Evolutionary conservation across 2,888 invertebrate species (phyloP).

Genomic region (Cryptophagus acutangulus): DNA sequence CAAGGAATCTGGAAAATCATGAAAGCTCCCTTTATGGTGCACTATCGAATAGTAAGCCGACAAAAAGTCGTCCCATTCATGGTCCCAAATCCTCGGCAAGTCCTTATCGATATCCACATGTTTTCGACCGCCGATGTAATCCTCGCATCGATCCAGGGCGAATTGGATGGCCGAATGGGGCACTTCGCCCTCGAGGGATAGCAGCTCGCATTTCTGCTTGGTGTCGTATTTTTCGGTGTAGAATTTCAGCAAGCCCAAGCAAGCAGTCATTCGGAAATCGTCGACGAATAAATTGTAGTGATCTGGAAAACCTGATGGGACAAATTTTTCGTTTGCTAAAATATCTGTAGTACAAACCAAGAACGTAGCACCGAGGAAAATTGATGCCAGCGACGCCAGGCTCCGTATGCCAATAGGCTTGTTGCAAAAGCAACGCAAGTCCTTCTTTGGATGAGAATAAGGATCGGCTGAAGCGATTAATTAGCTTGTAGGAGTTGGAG

Average conservation of each 20-base stretch:
- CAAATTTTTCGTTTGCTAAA: conserved; percentile 11
- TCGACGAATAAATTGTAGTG: conserved; percentile 79
- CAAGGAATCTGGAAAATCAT: conserved; percentile 13
- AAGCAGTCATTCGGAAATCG: conserved; percentile 86
- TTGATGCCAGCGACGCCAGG: conserved; percentile 73
- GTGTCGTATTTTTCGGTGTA: conserved; percentile 53
- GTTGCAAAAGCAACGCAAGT: conserved; percentile 68
- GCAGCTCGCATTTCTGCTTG: conserved; percentile 36
- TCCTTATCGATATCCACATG: conserved; percentile 72
- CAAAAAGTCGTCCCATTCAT: conserved; percentile 87
- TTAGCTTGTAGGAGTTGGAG: conserved; percentile 61
- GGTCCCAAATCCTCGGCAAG: conserved; percentile 61
- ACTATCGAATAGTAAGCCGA: conserved; percentile 64
- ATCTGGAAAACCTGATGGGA: conserved; percentile 67
- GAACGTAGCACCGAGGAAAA: conserved; percentile 82
- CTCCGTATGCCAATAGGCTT: conserved; percentile 83
- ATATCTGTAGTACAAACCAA: conserved; percentile 48
- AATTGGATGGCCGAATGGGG: conserved; percentile 75
- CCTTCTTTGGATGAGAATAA: conserved; percentile 92
- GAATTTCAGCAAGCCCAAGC: conserved; percentile 78
- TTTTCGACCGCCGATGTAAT: conserved; percentile 67
- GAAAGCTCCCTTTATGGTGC: conserved; percentile 52
- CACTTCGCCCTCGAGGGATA: conserved; percentile 53
- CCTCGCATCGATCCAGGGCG: conserved; percentile 72
- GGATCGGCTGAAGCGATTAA: conserved; percentile 79